Evolutionary conservation across 2,888 invertebrate genomes (phyloP), one percentile per base, ranked within the genome.

Genomic region (Amiota minor): DNA sequence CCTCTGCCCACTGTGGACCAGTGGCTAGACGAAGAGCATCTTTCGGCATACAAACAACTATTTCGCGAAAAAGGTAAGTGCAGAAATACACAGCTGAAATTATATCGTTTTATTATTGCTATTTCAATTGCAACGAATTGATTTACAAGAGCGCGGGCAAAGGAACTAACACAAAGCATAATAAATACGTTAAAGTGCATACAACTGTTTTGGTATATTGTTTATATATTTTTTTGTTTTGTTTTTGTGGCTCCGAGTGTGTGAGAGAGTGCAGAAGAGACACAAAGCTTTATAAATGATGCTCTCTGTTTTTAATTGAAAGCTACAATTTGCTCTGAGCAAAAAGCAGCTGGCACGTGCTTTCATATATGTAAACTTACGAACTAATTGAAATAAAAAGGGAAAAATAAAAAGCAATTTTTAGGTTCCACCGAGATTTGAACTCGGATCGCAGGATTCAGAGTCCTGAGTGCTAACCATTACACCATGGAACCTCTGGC

Each of bases 11-110:
- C 93, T 89, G 93, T 95, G 73, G 94, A 94, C 83, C 91, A 92
- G 86, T 96, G 95, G 95, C 90, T 95, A 78, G 92, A 93, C 74
- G 93, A 94, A 86, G 94, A 94, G 87, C 93, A 94, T 78, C 91
- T 95, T 76, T 91, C 92, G 49, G 92, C 93, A 77, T 94, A 93
- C 87, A 93, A 93, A 85, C 91, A 93, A 78, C 89, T 94, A 47
- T 95, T 95, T 88, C 92, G 90, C 81, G 92, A 94, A 84, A 92
- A 93, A 90, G 95, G 96, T 95, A 89, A 91, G 93, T 91, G 59
- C 49, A 6, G 35, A 68, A 68, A 4, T 23, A 1, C 59, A 20
- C n/a, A 16, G 20, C 59, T 3, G 59, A 16, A 18, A 9, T 16
- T 20, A 59, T 9, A 23, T 35, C 35, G 2, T 35, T 35, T 35